These are phyloP conservation scores for Budorcas taxicolor DNA, from an alignment of 2,113 vertebrate genomes.

Conservation along the genomic window DNA sequence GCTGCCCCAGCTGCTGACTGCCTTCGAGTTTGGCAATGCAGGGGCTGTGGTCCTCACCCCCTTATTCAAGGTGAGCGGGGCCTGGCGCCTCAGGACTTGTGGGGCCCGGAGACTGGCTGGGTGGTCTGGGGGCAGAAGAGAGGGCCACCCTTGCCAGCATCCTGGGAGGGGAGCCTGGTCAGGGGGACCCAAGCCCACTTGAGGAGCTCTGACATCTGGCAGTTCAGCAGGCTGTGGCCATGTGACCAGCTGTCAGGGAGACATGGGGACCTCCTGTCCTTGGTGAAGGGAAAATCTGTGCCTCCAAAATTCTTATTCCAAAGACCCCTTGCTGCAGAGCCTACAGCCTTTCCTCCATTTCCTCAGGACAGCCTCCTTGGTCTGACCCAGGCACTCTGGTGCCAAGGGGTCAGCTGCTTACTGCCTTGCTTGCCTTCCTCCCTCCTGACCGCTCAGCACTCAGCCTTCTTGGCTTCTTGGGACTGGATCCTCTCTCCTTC, in stretches of 20 bases:
- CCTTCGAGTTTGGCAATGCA: constrained; percentile 91
- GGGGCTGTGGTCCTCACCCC: constrained; percentile 91
- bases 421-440: neutral
- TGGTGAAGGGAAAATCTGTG: neutral
- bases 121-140: neutral
- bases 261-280: neutral
- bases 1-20: constrained; percentile 90
- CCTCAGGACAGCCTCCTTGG: neutral
- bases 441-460: neutral
- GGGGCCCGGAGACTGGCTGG: neutral
- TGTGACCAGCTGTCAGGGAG: neutral
- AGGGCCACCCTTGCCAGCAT: rapidly evolving
- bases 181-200: neutral
- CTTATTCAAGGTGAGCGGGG: constrained; percentile 86
- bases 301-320: neutral
- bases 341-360: neutral
- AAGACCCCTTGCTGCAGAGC: neutral
- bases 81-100: neutral
- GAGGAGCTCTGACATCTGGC: neutral
- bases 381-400: neutral
- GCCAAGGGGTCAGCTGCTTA: neutral
- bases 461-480: neutral
- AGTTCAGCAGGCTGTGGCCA: neutral
- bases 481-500: neutral
- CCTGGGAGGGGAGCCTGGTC: neutral